These are phyloP conservation scores for Phylloscopus trochiloides DNA, from an alignment of 2,113 vertebrate genomes.

Conservation along the genomic window DNA sequence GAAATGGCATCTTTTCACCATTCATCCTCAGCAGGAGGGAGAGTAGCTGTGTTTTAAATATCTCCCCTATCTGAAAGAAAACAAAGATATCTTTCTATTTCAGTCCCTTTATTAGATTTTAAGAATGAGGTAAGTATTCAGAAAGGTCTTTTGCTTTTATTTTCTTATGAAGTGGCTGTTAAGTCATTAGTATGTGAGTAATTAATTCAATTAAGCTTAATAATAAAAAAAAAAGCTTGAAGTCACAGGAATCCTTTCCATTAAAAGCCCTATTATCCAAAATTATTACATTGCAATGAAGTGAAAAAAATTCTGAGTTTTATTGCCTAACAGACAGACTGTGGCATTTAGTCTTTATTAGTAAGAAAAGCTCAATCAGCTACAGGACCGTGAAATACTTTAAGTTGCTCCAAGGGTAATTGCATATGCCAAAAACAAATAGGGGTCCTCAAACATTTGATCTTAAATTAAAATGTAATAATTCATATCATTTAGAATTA, in stretches of 20 bases:
- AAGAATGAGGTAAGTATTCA: neutral
- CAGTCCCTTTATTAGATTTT: neutral
- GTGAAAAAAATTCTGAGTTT: neutral
- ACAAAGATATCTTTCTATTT: neutral
- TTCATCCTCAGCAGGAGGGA: neutral
- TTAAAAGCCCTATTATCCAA: constrained; percentile 33
- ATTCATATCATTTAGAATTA: neutral
- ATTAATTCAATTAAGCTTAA: constrained; percentile 16
- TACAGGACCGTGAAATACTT: neutral
- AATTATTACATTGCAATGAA: constrained; percentile 18
- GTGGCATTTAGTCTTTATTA: constrained; percentile 29
- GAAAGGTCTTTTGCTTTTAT: neutral
- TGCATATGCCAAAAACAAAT: constrained; percentile 18
- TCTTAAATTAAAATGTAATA: constrained; percentile 8
- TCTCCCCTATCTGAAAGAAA: neutral
- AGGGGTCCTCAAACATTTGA: neutral
- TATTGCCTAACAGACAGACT: neutral
- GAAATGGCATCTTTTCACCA: neutral
- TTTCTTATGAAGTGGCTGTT: neutral
- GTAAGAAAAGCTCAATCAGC: neutral
- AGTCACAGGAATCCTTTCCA: constrained; percentile 21
- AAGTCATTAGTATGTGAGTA: constrained; percentile 35
- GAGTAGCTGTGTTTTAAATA: neutral
- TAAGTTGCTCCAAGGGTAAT: neutral
- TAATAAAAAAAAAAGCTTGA: neutral